A percentile compares a stretch with the other conserved stretches of the same genome.
phyloP scores from a whole-genome alignment of 2,888 invertebrate species.

The Latheticus oryzae region DNA sequence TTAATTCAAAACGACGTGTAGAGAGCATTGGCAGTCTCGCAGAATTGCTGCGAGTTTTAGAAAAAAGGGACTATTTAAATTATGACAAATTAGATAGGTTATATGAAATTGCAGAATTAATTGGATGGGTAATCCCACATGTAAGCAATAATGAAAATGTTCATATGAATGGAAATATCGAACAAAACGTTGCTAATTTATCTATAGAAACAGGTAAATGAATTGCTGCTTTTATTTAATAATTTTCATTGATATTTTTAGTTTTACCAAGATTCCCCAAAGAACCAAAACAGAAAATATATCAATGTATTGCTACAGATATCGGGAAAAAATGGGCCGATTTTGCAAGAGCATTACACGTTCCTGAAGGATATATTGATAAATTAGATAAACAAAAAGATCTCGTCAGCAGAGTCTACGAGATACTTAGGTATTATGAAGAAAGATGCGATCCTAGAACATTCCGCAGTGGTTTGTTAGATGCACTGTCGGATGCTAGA shows the following conservation, averaged over 20 bases:
- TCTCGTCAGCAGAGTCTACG: constrained; percentile 46
- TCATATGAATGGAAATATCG: neutral
- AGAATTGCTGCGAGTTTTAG: constrained; percentile 46
- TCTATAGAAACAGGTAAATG: neutral
- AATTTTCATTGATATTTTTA: constrained; percentile 24
- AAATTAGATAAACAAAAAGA: constrained; percentile 41
- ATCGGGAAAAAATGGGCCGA: constrained; percentile 59
- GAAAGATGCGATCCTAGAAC: constrained; percentile 44
- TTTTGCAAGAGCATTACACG: constrained; percentile 54
- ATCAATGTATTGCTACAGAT: constrained; percentile 47
- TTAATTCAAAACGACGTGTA: constrained; percentile 23
- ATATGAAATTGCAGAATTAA: constrained; percentile 44
- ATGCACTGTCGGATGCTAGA: constrained; percentile 53
- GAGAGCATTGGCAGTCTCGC: neutral
- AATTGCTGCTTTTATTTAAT: constrained; percentile 2
- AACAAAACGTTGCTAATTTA: constrained; percentile 4
- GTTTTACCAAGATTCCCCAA: constrained; percentile 31
- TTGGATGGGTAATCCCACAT: constrained; percentile 9
- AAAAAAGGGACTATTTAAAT: constrained; percentile 53
- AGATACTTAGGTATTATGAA: constrained; percentile 51
- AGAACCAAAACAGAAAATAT: constrained; percentile 43
- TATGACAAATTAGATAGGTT: constrained; percentile 45
- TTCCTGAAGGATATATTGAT: constrained; percentile 58
- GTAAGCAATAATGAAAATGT: neutral
- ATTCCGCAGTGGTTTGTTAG: constrained; percentile 49